These are phyloP conservation scores for Drosophila anceps DNA, from an alignment of 2,888 invertebrate species.

Conservation along the genomic window DNA sequence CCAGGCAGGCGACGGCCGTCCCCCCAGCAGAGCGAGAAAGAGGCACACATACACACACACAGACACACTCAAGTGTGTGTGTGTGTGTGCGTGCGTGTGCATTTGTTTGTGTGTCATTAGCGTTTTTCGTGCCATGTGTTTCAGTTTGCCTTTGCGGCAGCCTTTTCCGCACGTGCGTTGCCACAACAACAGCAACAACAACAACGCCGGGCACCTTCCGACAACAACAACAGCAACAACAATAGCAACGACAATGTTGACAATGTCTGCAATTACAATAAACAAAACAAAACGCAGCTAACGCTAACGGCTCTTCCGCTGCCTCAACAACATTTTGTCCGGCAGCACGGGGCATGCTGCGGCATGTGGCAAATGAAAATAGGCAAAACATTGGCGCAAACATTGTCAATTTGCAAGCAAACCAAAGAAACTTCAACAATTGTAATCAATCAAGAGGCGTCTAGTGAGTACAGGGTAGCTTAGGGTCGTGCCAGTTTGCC, in stretches of 20 bases:
- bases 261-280: conserved; percentile 74
- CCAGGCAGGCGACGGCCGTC: background rate
- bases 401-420: conserved; percentile 24
- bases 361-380: background rate
- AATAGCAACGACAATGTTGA: conserved; percentile 44
- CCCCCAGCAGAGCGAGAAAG: conserved; percentile 51
- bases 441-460: conserved; percentile 24
- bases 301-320: conserved; percentile 60
- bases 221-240: conserved; percentile 32
- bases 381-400: conserved; percentile 25
- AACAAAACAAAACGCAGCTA: conserved; percentile 76
- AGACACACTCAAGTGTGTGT: conserved; percentile 30
- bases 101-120: conserved; percentile 61
- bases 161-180: conserved; percentile 60
- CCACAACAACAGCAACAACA: conserved; percentile 37
- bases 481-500: background rate
- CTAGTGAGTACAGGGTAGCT: conserved; percentile 17
- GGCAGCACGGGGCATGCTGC: background rate
- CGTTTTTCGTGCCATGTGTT: conserved; percentile 65
- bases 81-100: conserved; percentile 36
- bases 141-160: conserved; percentile 58
- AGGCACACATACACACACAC: conserved; percentile 2
- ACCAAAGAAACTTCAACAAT: conserved; percentile 29
- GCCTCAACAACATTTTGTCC: conserved; percentile 9
- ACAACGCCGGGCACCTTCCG: conserved; percentile 24